Percentiles rank a stretch among this genome's conserved stretches.
Conservation (phyloP, 2,888 invertebrate species). For the Poecilus cupreus region DNA sequence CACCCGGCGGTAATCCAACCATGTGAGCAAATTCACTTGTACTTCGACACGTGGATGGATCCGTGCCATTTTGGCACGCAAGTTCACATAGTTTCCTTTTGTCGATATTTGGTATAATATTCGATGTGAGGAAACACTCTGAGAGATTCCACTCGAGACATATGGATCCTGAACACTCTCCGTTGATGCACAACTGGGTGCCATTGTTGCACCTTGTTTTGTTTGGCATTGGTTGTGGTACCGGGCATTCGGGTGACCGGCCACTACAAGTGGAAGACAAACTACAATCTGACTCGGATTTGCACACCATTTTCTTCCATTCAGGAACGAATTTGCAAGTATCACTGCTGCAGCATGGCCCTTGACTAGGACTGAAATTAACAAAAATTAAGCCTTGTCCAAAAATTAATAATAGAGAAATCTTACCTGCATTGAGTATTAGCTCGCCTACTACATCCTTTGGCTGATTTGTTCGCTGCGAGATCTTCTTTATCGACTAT, state of each 20-base stretch:
- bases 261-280: slow-evolving; percentile 92
- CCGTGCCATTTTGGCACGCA: slow-evolving; percentile 93
- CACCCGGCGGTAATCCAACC: slow-evolving; percentile 84
- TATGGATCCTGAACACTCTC: slow-evolving; percentile 96
- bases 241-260: slow-evolving; percentile 89
- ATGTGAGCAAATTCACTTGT: slow-evolving; percentile 89
- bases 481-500: slow-evolving; percentile 82
- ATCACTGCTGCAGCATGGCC: slow-evolving; percentile 93
- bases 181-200: slow-evolving; percentile 88
- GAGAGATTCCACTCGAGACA: slow-evolving; percentile 95
- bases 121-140: slow-evolving; percentile 95
- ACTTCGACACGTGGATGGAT: slow-evolving; percentile 84
- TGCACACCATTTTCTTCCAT: slow-evolving; percentile 82
- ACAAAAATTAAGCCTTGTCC: slow-evolving; percentile 7
- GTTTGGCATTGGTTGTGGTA: slow-evolving; percentile 86
- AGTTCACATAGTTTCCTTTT: slow-evolving; percentile 94
- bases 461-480: slow-evolving; percentile 81
- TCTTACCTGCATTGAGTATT: slow-evolving; percentile 87
- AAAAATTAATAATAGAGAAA: background rate
- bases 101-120: slow-evolving; percentile 83
- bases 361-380: slow-evolving; percentile 91
- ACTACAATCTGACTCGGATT: slow-evolving; percentile 92
- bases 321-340: slow-evolving; percentile 85
- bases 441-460: slow-evolving; percentile 86
- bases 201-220: slow-evolving; percentile 97